Conservation (phyloP, 2,113 vertebrate species). For the Geothlypis trichas region DNA sequence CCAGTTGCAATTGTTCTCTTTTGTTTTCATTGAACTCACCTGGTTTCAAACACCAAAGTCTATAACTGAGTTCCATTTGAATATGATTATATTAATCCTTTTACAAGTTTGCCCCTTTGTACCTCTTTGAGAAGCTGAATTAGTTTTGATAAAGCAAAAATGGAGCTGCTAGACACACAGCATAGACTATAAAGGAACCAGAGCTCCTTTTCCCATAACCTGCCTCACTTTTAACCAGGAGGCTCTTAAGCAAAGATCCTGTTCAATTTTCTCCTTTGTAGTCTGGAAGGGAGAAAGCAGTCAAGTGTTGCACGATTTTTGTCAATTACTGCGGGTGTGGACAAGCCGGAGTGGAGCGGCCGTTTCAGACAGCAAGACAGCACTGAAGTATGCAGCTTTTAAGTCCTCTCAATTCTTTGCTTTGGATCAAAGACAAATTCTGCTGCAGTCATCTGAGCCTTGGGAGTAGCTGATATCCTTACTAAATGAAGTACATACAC, state of each 20-base stretch:
- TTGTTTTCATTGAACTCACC: neutral
- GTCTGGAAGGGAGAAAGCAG: neutral
- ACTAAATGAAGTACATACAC: neutral
- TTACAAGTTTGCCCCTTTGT: neutral
- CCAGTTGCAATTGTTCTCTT: neutral
- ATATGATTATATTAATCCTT: neutral
- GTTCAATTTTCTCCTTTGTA: neutral
- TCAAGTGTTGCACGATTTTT: neutral
- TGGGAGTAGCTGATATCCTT: neutral
- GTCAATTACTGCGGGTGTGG: neutral
- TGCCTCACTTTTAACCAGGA: neutral
- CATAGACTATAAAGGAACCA: neutral
- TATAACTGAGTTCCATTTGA: neutral
- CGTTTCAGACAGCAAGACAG: neutral
- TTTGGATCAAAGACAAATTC: constrained; percentile 13
- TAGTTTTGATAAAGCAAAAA: neutral
- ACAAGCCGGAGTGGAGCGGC: neutral
- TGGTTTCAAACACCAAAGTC: neutral
- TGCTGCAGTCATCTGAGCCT: neutral
- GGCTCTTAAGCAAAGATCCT: neutral
- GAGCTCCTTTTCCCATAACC: neutral
- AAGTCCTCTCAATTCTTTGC: neutral
- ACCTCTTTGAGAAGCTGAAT: neutral
- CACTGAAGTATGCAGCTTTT: neutral
- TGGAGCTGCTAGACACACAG: neutral